Percentiles rank a stretch among this genome's conserved stretches.
phyloP scores from a whole-genome alignment of 2,888 invertebrate species.

The Lasioglossum figueresi region DNA sequence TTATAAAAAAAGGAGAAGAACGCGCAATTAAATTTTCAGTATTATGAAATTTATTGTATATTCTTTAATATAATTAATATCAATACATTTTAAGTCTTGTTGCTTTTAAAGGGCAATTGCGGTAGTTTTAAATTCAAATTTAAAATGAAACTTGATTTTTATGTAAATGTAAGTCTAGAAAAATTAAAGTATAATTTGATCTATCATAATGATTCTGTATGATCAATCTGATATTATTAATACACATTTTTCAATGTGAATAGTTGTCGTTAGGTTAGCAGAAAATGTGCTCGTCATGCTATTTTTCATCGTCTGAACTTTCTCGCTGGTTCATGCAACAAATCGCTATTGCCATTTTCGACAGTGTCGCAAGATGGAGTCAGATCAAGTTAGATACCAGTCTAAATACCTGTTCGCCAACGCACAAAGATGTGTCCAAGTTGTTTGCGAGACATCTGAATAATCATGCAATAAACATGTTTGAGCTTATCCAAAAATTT shows the following conservation, averaged over 20 bases:
- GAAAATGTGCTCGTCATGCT: neutral
- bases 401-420: constrained; percentile 64
- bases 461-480: constrained; percentile 2
- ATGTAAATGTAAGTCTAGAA: neutral
- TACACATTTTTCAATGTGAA: too few species aligned
- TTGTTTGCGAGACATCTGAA: constrained; percentile 12
- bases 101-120: neutral
- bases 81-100: neutral
- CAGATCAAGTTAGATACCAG: constrained; percentile 13
- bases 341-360: constrained; percentile 54
- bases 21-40: neutral
- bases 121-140: neutral
- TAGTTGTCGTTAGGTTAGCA: neutral
- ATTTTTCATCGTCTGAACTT: constrained; percentile 3
- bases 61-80: neutral
- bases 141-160: neutral
- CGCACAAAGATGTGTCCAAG: constrained; percentile 45
- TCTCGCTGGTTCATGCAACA: constrained; percentile 41
- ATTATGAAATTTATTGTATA: neutral
- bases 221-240: too few species aligned
- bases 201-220: too few species aligned
- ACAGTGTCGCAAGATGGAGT: constrained; percentile 9
- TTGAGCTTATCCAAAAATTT: neutral
- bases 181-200: too few species aligned
- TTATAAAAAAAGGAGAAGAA: too few species aligned